Percentiles rank a stretch among this genome's conserved stretches.
These are phyloP conservation scores for Toxotes lorentzi DNA, from an alignment of 2,797 vertebrate genomes.

Conservation along the genomic window DNA sequence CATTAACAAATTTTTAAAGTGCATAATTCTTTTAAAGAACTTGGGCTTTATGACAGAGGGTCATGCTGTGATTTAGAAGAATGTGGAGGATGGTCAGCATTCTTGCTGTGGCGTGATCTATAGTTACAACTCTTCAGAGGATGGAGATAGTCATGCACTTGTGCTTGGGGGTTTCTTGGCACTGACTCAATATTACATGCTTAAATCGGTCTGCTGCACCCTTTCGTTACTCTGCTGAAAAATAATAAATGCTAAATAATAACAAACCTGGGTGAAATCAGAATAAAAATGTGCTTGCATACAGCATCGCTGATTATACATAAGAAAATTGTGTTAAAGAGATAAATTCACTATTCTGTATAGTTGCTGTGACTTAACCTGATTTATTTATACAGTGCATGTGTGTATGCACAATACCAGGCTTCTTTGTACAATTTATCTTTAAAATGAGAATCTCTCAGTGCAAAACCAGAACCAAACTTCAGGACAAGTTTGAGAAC, in stretches of 20 bases:
- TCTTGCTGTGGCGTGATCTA: slow-evolving; percentile 3
- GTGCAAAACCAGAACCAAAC: slow-evolving; percentile 32
- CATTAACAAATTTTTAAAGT: slow-evolving; percentile 80
- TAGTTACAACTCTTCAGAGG: slow-evolving; percentile 1
- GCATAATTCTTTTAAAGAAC: slow-evolving; percentile 68
- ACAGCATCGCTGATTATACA: slow-evolving; percentile 6
- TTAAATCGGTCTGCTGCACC: slow-evolving; percentile 24
- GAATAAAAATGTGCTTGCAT: slow-evolving; percentile 20
- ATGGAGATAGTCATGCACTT: slow-evolving; percentile 64
- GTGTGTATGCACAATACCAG: slow-evolving; percentile 20
- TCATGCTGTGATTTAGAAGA: slow-evolving; percentile 45
- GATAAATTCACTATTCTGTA: slow-evolving; percentile 17
- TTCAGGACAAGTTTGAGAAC: not conserved
- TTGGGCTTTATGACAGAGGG: slow-evolving; percentile 42
- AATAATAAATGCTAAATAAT: slow-evolving; percentile 16
- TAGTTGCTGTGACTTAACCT: slow-evolving; percentile 20
- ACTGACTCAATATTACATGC: slow-evolving; percentile 52
- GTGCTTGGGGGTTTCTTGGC: slow-evolving; percentile 43
- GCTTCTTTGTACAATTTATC: slow-evolving; percentile 14
- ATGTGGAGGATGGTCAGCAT: slow-evolving; percentile 8
- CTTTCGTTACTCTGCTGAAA: slow-evolving; percentile 2
- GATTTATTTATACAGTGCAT: slow-evolving; percentile 51
- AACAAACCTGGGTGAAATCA: slow-evolving; percentile 1
- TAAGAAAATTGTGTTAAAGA: slow-evolving; percentile 25
- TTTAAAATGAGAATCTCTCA: slow-evolving; percentile 32